Base-by-base conservation (phyloP, 1,140 invertebrate genomes). In the Hetaerina americana region DNA sequence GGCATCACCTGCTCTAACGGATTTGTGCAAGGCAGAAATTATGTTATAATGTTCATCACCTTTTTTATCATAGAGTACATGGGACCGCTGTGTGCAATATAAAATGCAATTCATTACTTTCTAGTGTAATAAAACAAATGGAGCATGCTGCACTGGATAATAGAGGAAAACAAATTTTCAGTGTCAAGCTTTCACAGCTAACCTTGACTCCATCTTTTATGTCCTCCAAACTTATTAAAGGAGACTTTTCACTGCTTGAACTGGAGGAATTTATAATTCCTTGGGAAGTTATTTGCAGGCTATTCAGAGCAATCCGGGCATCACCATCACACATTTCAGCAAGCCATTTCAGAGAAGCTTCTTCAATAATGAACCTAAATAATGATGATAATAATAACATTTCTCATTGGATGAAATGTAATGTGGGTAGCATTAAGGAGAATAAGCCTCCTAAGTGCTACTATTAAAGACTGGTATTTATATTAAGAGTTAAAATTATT, bases 1-100 rank as follows among this genome's bases (percentile, higher is more conserved):
- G 66, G 87, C 88, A 78, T 93, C 90, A 18, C 89, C 88, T 0
- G 91, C 92, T 76, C 93, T 83, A n/a, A 95, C 89, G 0, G 91
- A 92, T 80, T 95, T 94, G 75, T 93, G 91, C 31, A 94, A 81
- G 0, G 92, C 92, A 10, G 92, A 94, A 75, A 91, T 89, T 26
- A 87, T 88, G 76, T 94, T 90, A 78, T 93, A 95, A 80, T 94
- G 92, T 77, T 93, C 89, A 72, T 94, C 92, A 18, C 92, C 92
- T 79, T 87, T 86, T 72, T 86, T 85, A 76, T 94, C 92, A 79
- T 94, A 94, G 18, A 92, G 74, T 74, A 92, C 83, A 78, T 90
- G 89, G 26, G 88, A 86, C 75, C 86, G 86, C 79, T 90, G 83
- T 18, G 83, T 18, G 89, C 79, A 66, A 77, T 76, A 74, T 5